Conservation (phyloP, 1,140 invertebrate genomes). For the Cryptotermes secundus region DNA sequence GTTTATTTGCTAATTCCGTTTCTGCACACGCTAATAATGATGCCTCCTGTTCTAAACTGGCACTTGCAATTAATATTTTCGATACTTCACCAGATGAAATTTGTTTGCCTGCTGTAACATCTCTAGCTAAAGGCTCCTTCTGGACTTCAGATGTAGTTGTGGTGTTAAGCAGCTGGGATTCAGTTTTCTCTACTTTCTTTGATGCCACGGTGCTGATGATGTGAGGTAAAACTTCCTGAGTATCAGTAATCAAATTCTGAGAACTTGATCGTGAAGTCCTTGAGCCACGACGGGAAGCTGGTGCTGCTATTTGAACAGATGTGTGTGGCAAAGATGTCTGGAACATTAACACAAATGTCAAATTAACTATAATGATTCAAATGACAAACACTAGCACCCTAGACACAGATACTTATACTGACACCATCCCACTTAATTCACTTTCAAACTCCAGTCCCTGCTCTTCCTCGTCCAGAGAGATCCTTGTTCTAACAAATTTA, state of each 20-base stretch:
- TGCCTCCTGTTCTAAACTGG: neutral
- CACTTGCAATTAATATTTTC: neutral
- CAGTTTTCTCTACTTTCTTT: neutral
- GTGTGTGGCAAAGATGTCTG: neutral
- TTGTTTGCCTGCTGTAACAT: neutral
- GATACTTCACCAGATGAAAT: neutral
- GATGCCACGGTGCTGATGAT: constrained; percentile 7
- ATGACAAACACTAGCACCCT: neutral
- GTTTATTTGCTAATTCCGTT: neutral
- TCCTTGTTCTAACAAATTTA: neutral
- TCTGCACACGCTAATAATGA: neutral
- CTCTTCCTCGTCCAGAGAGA: neutral
- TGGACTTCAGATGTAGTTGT: too few species aligned
- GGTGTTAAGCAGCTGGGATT: neutral
- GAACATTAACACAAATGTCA: neutral
- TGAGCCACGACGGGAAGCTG: neutral
- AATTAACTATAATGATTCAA: neutral
- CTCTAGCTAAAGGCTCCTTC: too few species aligned
- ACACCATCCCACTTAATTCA: neutral
- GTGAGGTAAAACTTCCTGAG: neutral
- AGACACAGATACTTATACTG: neutral
- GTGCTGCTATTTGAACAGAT: neutral
- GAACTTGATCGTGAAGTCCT: neutral
- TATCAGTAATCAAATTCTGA: neutral
- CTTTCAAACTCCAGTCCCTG: neutral